These are phyloP conservation scores for Nomada ferruginata DNA, from an alignment of 2,888 invertebrate species.

Conservation along the genomic window DNA sequence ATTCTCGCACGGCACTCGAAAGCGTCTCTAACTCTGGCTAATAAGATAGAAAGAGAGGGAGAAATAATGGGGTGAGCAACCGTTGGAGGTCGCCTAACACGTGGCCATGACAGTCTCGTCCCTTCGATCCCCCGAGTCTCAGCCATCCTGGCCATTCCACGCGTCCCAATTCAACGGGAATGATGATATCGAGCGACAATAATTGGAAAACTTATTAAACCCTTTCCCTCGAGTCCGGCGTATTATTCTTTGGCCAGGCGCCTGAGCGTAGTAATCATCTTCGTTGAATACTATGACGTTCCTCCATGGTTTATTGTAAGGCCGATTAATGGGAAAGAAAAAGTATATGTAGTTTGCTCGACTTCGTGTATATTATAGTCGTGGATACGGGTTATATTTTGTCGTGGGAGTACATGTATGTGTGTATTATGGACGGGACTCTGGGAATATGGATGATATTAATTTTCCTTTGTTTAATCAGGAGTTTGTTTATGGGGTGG, in stretches of 20 bases:
- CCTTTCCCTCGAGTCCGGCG: constrained; percentile 48
- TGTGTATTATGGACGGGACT: neutral
- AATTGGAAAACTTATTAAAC: constrained; percentile 68
- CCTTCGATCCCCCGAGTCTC: constrained; percentile 56
- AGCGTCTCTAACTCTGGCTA: constrained; percentile 21
- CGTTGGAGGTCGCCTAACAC: constrained; percentile 71
- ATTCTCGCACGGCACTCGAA: constrained; percentile 39
- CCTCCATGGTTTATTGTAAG: constrained; percentile 36
- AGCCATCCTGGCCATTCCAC: constrained; percentile 52
- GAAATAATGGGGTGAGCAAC: constrained; percentile 43
- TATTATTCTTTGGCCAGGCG: constrained; percentile 47
- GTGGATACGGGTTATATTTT: neutral
- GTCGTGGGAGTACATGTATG: neutral
- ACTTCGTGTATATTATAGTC: constrained; percentile 4
- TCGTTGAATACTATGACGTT: constrained; percentile 36
- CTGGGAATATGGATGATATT: constrained; percentile 2
- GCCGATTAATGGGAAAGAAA: constrained; percentile 35
- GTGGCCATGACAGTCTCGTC: constrained; percentile 78
- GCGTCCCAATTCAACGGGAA: constrained; percentile 72
- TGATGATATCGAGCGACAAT: constrained; percentile 68
- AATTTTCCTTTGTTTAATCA: constrained; percentile 27
- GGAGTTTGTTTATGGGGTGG: neutral
- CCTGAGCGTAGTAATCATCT: constrained; percentile 39
- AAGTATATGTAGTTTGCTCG: constrained; percentile 5
- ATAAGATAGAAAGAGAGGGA: constrained; percentile 26